A percentile compares a stretch with the other conserved stretches of the same genome.
Evolutionary conservation across 2,888 invertebrate genomes (phyloP).

Genomic region (Diogma glabrata): DNA sequence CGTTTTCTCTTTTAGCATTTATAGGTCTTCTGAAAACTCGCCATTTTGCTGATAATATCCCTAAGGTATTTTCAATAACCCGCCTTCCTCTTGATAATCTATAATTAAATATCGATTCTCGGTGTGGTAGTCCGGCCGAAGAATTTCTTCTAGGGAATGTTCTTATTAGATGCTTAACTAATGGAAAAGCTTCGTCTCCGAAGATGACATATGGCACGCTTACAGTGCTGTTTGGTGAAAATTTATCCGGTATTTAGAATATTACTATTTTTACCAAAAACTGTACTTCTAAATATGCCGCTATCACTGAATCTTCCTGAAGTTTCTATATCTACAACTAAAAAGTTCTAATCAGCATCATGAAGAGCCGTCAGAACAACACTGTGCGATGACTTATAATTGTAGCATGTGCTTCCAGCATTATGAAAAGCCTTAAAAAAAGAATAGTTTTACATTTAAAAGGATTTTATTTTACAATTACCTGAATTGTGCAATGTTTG

Average conservation of each 20-base stretch:
- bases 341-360: slow-evolving; percentile 11
- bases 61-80: slow-evolving; percentile 15
- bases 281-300: slow-evolving; percentile 12
- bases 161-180: slow-evolving; percentile 2
- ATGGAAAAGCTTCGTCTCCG: slow-evolving; percentile 14
- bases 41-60: slow-evolving; percentile 10
- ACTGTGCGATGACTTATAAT: slow-evolving; percentile 14
- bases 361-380: slow-evolving; percentile 12
- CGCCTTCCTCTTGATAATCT: slow-evolving; percentile 12
- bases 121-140: not conserved
- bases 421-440: slow-evolving; percentile 4
- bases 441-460: not conserved
- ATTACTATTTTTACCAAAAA: slow-evolving; percentile 10
- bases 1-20: not conserved
- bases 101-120: slow-evolving; percentile 12
- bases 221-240: slow-evolving; percentile 10
- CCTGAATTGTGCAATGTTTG: not conserved
- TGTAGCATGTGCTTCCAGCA: slow-evolving; percentile 12
- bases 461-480: not conserved
- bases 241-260: slow-evolving; percentile 8
- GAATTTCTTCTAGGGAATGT: slow-evolving; percentile 10
- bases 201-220: slow-evolving; percentile 14
- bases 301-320: slow-evolving; percentile 6
- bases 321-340: slow-evolving; percentile 13
- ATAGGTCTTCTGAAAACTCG: not conserved